Conservation (phyloP, 2,888 invertebrate genomes). For the Euproctis similis region DNA sequence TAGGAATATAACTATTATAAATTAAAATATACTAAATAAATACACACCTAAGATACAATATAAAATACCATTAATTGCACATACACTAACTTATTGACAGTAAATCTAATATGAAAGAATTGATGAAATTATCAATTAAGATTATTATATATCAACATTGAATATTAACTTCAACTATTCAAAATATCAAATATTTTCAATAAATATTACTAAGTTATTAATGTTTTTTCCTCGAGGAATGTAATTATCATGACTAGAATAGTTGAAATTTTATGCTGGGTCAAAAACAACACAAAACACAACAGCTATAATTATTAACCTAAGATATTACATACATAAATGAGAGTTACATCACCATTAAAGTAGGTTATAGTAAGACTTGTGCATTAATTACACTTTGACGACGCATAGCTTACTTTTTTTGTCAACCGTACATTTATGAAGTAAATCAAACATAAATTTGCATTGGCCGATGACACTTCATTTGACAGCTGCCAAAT, state of each 20-base stretch:
- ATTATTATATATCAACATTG: slow-evolving; percentile 35
- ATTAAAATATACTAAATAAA: slow-evolving; percentile 43
- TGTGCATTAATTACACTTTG: slow-evolving; percentile 53
- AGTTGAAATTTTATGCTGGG: slow-evolving; percentile 48
- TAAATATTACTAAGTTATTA: slow-evolving; percentile 26
- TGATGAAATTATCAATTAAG: slow-evolving; percentile 50
- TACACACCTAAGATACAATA: slow-evolving; percentile 54
- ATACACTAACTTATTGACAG: slow-evolving; percentile 61
- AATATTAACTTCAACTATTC: slow-evolving; percentile 38
- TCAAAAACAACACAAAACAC: slow-evolving; percentile 63
- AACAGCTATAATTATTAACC: slow-evolving; percentile 57
- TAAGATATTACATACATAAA: slow-evolving; percentile 52
- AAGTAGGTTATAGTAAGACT: slow-evolving; percentile 41
- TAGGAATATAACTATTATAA: slow-evolving; percentile 30
- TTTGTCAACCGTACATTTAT: slow-evolving; percentile 33
- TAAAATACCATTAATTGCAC: slow-evolving; percentile 68
- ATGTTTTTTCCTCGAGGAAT: slow-evolving; percentile 21
- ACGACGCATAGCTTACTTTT: slow-evolving; percentile 24
- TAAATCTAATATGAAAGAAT: slow-evolving; percentile 56
- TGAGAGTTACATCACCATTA: too few relatives aligned
- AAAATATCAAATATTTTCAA: slow-evolving; percentile 37
- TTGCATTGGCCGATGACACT: slow-evolving; percentile 21
- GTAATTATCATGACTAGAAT: slow-evolving; percentile 46
- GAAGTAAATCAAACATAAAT: slow-evolving; percentile 29
- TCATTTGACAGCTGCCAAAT: slow-evolving; percentile 17